Evolutionary conservation across 2,113 vertebrate genomes (phyloP), one percentile per base, ranked within the genome.

Genomic region (Ictidomys tridecemlineatus): DNA sequence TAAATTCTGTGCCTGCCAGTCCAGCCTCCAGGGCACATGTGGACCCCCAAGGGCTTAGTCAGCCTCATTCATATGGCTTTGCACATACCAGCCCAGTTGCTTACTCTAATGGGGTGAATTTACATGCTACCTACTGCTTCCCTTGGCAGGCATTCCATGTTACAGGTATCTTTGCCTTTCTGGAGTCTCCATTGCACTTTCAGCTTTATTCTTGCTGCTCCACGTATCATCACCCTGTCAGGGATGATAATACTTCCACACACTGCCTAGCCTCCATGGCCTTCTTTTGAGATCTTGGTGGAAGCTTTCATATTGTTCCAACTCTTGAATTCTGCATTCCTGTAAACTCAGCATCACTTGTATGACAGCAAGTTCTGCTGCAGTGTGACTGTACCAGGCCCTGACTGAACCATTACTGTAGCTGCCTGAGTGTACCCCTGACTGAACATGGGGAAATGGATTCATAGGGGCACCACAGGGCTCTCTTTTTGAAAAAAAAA

Each of bases 381-480:
- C 34, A 70, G 24, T 30, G 12, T 30, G 14, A 37, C 8, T 26
- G 84, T 28, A 45, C 32, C 42, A n/a, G 30, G 28, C 7, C 48
- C 9, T 72, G 8, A 16, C 53, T 53, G 16, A 28, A 56, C 22
- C 13, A 37, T 85, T 32, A 26, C 7, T 86, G 7, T 34, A 26
- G 6, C 34, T 18, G 22, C 17, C 20, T 70, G 20, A 72, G 28
- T 28, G 28, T 32, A 14, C 28, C 39, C 30, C 37, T 26, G 45
- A 32, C 30, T 78, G 13, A 78, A 78, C 16, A 34, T 32, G 26
- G 8, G 34, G 0, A 10, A 53, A 28, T 56, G 34, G 70, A 67
- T 22, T 17, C 34, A 10, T 37, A 53, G 4, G 2, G 4, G 34
- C 4, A 53, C 7, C 2, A 3, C 8, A 53, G 13, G 26, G 45